A percentile compares a stretch with the other conserved stretches of the same genome.
Conservation (phyloP, 2,888 invertebrate genomes). For the Ophion slaviceki region DNA sequence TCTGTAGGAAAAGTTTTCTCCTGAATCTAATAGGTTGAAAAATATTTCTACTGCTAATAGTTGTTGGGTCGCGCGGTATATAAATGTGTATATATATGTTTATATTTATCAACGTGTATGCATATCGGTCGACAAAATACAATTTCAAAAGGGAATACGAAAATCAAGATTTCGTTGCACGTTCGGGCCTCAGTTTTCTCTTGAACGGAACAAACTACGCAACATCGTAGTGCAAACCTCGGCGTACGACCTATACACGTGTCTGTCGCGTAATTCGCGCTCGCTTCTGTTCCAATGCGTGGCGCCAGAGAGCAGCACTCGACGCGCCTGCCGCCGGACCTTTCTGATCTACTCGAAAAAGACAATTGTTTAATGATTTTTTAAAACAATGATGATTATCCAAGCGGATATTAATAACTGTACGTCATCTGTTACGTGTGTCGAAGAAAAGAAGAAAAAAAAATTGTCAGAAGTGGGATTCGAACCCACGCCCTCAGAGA, state of each 20-base stretch:
- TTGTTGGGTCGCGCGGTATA: no score
- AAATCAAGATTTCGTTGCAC: constrained; percentile 45
- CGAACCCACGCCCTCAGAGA: constrained; percentile 87
- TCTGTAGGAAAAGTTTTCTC: no score
- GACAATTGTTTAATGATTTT: not conserved
- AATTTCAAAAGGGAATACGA: constrained; percentile 25
- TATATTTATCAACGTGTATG: no score
- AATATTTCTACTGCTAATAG: no score
- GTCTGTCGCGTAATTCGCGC: constrained; percentile 11
- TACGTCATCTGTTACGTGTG: not conserved
- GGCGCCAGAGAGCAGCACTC: constrained; percentile 10
- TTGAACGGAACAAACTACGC: constrained; percentile 16
- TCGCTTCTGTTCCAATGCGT: constrained; percentile 33
- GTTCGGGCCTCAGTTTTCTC: constrained; percentile 26
- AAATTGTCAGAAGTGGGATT: constrained; percentile 87
- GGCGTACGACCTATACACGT: no score
- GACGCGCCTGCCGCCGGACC: not conserved
- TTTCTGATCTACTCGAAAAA: not conserved
- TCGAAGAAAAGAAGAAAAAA: constrained; percentile 69
- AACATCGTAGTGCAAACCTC: not conserved
- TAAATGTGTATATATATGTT: no score
- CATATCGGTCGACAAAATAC: not conserved
- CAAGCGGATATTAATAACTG: not conserved
- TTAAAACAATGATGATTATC: not conserved
- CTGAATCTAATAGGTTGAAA: no score